Conservation (phyloP, 2,888 invertebrate species). For the Gryllus longicercus region DNA sequence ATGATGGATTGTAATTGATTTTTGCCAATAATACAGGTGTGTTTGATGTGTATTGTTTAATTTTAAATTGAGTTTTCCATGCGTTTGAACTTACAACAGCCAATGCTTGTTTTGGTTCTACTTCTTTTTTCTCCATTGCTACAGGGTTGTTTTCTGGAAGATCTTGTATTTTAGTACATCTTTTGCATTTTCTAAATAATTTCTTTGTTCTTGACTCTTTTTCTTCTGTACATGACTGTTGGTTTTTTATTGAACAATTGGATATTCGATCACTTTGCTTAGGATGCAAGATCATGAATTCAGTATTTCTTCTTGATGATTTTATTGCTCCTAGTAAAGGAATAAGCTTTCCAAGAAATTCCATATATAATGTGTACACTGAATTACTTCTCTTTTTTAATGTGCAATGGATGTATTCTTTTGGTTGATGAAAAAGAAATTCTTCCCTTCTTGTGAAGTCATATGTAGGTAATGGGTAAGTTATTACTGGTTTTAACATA, state of each 20-base stretch:
- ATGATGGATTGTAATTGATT: conserved; percentile 25
- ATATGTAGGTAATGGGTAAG: neutral
- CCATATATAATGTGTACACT: conserved; percentile 21
- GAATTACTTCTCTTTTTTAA: neutral
- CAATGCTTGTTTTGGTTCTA: neutral
- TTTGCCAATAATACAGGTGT: neutral
- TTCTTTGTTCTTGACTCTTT: neutral
- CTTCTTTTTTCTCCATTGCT: no score
- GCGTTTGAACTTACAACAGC: neutral
- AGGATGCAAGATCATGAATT: neutral
- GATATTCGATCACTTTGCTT: neutral
- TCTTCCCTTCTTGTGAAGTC: neutral
- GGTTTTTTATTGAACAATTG: neutral
- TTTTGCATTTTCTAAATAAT: neutral
- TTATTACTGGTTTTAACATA: neutral
- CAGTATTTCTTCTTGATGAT: neutral
- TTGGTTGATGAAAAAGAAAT: neutral
- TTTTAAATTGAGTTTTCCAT: conserved; percentile 24
- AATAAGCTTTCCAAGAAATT: conserved; percentile 21
- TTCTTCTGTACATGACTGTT: no score
- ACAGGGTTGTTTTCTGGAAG: neutral
- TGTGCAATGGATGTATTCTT: neutral
- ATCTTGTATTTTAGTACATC: neutral
- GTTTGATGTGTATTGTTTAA: neutral
- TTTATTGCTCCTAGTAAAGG: conserved; percentile 19